These are phyloP conservation scores for Hydrolagus colliei DNA, from an alignment of 2,797 vertebrate genomes.

Conservation along the genomic window DNA sequence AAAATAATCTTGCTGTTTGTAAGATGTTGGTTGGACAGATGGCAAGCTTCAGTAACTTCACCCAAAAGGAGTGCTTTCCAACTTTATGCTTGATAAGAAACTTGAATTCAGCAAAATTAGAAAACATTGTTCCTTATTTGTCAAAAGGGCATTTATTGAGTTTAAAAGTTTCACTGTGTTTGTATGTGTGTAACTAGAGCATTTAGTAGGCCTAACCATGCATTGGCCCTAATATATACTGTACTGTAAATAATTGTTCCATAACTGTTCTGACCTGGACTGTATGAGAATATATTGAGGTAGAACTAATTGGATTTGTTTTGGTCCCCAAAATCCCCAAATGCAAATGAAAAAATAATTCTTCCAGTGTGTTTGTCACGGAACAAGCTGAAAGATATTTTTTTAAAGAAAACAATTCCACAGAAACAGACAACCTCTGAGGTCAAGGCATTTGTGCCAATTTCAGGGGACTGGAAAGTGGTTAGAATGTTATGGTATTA, in stretches of 20 bases:
- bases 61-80: neutral
- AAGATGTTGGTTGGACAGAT: too few species aligned
- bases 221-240: neutral
- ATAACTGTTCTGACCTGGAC: conserved; percentile 18
- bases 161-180: conserved; percentile 7
- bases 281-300: neutral
- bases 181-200: conserved; percentile 1
- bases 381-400: neutral
- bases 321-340: too few species aligned
- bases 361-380: neutral
- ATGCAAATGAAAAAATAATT: neutral
- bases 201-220: conserved; percentile 4
- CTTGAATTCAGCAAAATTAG: conserved; percentile 24
- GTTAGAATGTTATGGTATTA: neutral
- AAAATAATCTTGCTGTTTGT: too few species aligned
- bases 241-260: neutral
- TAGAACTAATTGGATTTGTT: neutral
- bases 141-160: conserved; percentile 28
- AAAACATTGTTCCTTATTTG: conserved; percentile 18
- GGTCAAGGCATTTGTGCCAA: neutral
- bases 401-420: neutral
- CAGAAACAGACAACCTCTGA: neutral
- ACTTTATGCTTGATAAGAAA: neutral
- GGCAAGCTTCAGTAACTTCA: too few species aligned
- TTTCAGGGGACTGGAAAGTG: neutral